Evolutionary conservation across 2,113 vertebrate genomes (phyloP).

Genomic region (Boleophthalmus pectinirostris): DNA sequence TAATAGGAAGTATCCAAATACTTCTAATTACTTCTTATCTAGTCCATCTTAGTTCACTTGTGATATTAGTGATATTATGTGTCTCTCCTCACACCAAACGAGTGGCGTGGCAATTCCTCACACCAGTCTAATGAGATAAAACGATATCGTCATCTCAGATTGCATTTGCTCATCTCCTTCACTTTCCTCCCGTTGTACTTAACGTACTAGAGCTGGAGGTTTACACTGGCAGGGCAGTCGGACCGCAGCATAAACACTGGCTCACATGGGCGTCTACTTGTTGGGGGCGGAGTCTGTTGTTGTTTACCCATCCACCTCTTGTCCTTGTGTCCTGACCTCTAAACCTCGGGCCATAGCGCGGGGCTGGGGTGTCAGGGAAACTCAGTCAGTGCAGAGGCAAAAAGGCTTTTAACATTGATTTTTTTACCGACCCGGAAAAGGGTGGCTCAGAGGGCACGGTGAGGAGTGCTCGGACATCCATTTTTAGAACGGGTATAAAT

Average conservation of each 20-base stretch:
- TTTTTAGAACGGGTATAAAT: constrained; percentile 5
- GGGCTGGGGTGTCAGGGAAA: constrained; percentile 57
- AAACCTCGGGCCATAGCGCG: constrained; percentile 50
- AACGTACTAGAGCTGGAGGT: constrained; percentile 27
- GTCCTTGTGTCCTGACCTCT: constrained; percentile 72
- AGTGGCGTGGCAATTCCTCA: constrained; percentile 33
- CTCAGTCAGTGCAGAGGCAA: constrained; percentile 64
- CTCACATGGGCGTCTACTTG: constrained; percentile 1
- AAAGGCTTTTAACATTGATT: constrained; percentile 79
- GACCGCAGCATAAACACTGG: constrained; percentile 33
- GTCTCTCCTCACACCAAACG: constrained; percentile 39
- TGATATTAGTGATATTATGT: constrained; percentile 31
- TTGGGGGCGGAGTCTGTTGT: constrained; percentile 39
- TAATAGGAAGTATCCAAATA: neutral
- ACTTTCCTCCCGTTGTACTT: constrained; percentile 41
- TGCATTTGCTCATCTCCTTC: constrained; percentile 35
- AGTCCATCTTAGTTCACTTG: constrained; percentile 20
- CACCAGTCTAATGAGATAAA: constrained; percentile 52
- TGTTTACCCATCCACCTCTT: constrained; percentile 58
- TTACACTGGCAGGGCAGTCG: constrained; percentile 39
- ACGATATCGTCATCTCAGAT: constrained; percentile 40
- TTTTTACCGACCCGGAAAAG: constrained; percentile 40
- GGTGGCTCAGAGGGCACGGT: constrained; percentile 27
- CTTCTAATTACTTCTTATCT: constrained; percentile 21
- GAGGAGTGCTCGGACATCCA: constrained; percentile 18